Evolutionary conservation across 2,888 invertebrate species (phyloP).

Genomic region (Acleris laterana): DNA sequence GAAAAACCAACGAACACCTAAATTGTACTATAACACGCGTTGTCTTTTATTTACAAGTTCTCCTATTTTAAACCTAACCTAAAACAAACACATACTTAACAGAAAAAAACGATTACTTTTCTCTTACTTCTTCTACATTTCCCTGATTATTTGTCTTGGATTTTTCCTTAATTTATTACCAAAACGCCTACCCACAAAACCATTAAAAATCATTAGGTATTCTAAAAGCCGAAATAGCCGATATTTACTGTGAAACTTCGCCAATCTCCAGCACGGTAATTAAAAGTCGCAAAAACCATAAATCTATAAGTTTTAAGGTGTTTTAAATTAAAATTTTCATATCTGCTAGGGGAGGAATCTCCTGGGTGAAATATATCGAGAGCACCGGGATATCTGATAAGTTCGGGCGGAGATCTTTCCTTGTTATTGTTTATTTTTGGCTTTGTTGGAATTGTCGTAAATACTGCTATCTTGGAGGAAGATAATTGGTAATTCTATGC

Average conservation of each 20-base stretch:
- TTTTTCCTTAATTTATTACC: background rate
- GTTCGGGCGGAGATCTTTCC: constrained; percentile 10
- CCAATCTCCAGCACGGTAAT: constrained; percentile 41
- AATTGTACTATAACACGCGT: too few species aligned
- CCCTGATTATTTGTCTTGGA: background rate
- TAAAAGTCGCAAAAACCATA: constrained; percentile 48
- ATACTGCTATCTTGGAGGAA: background rate
- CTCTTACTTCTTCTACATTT: too few species aligned
- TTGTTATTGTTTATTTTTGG: constrained; percentile 7
- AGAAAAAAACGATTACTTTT: too few species aligned
- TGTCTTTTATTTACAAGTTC: too few species aligned
- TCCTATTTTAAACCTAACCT: too few species aligned
- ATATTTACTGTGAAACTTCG: constrained; percentile 42
- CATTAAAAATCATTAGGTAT: constrained; percentile 2
- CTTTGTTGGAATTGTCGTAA: background rate
- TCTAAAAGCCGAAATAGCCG: constrained; percentile 23
- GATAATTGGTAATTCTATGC: background rate
- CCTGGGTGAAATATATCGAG: constrained; percentile 20
- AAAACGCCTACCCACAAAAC: background rate
- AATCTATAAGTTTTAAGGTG: constrained; percentile 73
- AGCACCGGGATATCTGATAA: constrained; percentile 16
- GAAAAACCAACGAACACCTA: too few species aligned
- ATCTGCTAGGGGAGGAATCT: constrained; percentile 41
- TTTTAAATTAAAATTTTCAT: constrained; percentile 70
- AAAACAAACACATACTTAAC: too few species aligned